A percentile compares a stretch with the other conserved stretches of the same genome.
phyloP scores from a whole-genome alignment of 2,888 invertebrate genomes.

The Spatulosminthurus flaviceps region DNA sequence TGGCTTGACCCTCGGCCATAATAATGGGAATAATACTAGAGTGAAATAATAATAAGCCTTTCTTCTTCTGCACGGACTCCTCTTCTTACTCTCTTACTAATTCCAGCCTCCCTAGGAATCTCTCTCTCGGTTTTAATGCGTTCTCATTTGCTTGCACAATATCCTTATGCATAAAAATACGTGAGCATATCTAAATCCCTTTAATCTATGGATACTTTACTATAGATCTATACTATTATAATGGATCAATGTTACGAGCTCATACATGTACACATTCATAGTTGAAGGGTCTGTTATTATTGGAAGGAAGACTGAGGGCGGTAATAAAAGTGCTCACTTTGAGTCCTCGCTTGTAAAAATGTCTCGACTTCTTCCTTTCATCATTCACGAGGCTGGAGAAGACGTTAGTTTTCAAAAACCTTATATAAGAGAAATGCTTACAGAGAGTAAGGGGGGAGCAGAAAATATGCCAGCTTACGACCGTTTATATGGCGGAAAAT shows the following conservation, averaged over 20 bases:
- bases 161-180: too few species aligned
- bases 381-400: not conserved
- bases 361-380: slow-evolving; percentile 61
- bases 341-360: slow-evolving; percentile 64
- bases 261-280: not conserved
- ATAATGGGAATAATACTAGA: too few species aligned
- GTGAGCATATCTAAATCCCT: too few species aligned
- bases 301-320: slow-evolving; percentile 57
- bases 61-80: not conserved
- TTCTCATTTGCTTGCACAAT: slow-evolving; percentile 16
- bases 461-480: slow-evolving; percentile 49
- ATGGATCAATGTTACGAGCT: too few species aligned
- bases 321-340: slow-evolving; percentile 64
- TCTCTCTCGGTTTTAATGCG: not conserved
- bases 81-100: not conserved
- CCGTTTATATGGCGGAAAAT: slow-evolving; percentile 63
- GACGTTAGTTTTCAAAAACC: not conserved
- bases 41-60: not conserved
- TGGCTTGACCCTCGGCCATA: slow-evolving; percentile 1
- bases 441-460: not conserved
- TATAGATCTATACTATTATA: too few species aligned
- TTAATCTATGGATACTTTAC: too few species aligned
- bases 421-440: not conserved
- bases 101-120: not conserved
- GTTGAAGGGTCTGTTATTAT: slow-evolving; percentile 21